Conservation (phyloP, 2,888 invertebrate genomes). For the Anthophora plumipes region DNA sequence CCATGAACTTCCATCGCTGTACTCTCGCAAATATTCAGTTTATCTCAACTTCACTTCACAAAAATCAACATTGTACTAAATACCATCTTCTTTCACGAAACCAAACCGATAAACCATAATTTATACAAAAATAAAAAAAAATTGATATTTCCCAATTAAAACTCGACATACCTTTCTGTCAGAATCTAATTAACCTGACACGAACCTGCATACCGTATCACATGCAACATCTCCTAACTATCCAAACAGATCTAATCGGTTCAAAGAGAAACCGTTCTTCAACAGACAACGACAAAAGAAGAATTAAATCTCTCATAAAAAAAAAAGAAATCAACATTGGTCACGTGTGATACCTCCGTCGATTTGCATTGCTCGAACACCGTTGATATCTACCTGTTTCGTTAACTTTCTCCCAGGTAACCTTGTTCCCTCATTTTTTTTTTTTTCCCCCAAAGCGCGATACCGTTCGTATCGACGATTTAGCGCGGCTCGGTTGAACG, state of each 20-base stretch:
- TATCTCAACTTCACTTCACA: not conserved
- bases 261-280: not conserved
- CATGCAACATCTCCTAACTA: not conserved
- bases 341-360: constrained; percentile 22
- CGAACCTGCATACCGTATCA: not conserved
- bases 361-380: constrained; percentile 46
- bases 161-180: constrained; percentile 2
- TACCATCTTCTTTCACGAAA: not conserved
- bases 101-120: not conserved
- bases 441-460: constrained; percentile 46
- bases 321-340: not conserved
- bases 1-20: not conserved
- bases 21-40: not conserved
- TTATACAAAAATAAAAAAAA: too few species aligned
- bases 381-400: constrained; percentile 58
- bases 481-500: constrained; percentile 25
- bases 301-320: not conserved
- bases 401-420: constrained; percentile 66
- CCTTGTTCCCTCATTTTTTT: constrained; percentile 66
- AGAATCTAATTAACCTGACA: not conserved
- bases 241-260: too few species aligned
- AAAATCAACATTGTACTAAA: not conserved
- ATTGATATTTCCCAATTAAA: not conserved
- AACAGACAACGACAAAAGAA: not conserved
- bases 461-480: constrained; percentile 38